phyloP scores from a whole-genome alignment of 2,797 vertebrate species.

The Tangara arthus region DNA sequence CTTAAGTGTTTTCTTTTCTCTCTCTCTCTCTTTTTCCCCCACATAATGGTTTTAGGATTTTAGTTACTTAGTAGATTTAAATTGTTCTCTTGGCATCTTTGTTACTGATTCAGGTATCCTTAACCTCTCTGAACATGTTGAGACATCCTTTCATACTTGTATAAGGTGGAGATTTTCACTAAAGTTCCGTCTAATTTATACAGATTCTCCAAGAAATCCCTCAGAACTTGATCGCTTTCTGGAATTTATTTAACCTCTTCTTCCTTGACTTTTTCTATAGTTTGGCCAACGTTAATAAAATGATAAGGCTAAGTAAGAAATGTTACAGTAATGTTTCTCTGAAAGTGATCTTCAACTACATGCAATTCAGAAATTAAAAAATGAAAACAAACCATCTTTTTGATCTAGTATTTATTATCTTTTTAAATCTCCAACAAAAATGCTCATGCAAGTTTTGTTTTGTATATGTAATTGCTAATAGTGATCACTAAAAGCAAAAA shows the following conservation, averaged over 20 bases:
- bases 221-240: not conserved
- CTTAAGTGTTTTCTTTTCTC: constrained; percentile 40
- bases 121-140: not conserved
- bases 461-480: not conserved
- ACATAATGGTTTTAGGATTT: constrained; percentile 37
- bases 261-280: not conserved
- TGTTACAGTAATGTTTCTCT: not conserved
- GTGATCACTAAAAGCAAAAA: not conserved
- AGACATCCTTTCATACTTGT: not conserved
- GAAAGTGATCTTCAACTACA: not conserved
- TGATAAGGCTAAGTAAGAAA: not conserved
- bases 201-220: not conserved
- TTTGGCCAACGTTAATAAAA: not conserved
- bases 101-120: constrained; percentile 12
- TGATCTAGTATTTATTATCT: not conserved
- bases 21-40: not conserved
- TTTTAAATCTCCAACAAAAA: not conserved
- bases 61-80: constrained; percentile 55
- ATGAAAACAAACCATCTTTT: not conserved
- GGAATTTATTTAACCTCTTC: not conserved
- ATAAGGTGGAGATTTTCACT: not conserved
- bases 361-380: not conserved
- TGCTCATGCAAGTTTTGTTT: not conserved
- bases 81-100: constrained; percentile 16
- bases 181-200: constrained; percentile 5